Evolutionary conservation across 2,797 vertebrate species (phyloP).

Genomic region (Pristis pectinata): DNA sequence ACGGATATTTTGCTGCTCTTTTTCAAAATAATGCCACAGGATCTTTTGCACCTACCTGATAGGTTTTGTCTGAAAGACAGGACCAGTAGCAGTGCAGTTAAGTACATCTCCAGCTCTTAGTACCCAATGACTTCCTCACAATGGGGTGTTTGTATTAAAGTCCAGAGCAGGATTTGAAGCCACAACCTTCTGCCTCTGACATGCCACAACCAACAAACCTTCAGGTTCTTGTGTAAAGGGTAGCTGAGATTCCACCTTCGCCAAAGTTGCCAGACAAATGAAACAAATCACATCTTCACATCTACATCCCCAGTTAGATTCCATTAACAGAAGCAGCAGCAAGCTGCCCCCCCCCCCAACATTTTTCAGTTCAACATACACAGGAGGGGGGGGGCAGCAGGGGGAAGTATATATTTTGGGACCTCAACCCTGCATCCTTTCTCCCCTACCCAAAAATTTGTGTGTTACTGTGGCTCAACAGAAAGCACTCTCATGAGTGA

Average conservation of each 20-base stretch:
- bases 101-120: too few species aligned
- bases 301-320: not conserved
- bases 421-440: not conserved
- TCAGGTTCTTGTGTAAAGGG: not conserved
- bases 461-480: not conserved
- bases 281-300: not conserved
- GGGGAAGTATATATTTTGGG: too few species aligned
- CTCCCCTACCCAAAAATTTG: not conserved
- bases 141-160: too few species aligned
- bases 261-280: not conserved
- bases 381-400: not conserved
- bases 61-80: too few species aligned
- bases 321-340: not conserved
- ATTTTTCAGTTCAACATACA: not conserved
- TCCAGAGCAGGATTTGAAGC: too few species aligned
- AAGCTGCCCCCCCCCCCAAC: not conserved
- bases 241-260: not conserved
- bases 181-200: too few species aligned
- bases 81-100: too few species aligned
- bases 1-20: too few species aligned
- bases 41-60: too few species aligned
- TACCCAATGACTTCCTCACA: too few species aligned
- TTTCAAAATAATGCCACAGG: too few species aligned
- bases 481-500: not conserved
- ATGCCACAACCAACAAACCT: not conserved